Evolutionary conservation across 1,140 invertebrate species (phyloP).

Genomic region (Dendroctonus ponderosae): DNA sequence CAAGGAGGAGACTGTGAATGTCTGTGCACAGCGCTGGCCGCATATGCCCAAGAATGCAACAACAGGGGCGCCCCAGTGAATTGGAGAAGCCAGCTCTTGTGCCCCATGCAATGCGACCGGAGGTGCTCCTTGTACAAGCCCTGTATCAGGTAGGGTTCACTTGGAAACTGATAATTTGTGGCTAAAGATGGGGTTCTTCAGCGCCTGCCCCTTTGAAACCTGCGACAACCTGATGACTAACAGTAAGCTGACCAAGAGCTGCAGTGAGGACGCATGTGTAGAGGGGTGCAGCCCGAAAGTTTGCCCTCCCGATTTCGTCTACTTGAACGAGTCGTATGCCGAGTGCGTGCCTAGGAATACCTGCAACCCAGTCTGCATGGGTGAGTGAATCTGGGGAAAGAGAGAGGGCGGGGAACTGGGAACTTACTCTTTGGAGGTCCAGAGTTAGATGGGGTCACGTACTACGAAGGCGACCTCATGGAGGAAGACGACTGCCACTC

Average conservation of each 20-base stretch:
- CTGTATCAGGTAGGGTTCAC: conserved; percentile 53
- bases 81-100: conserved; percentile 79
- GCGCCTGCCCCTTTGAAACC: conserved; percentile 76
- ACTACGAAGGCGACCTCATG: conserved; percentile 76
- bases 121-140: conserved; percentile 74
- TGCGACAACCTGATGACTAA: conserved; percentile 77
- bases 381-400: neutral
- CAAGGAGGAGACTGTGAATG: conserved; percentile 87
- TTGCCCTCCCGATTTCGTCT: conserved; percentile 69
- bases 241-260: conserved; percentile 58
- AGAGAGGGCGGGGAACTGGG: too few species aligned
- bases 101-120: conserved; percentile 86
- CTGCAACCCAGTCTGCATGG: conserved; percentile 70
- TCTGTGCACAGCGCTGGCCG: conserved; percentile 81
- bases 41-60: conserved; percentile 81
- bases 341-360: conserved; percentile 71
- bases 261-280: conserved; percentile 71
- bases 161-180: neutral
- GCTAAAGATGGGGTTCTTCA: conserved; percentile 48
- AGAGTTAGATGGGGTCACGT: conserved; percentile 61
- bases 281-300: conserved; percentile 74
- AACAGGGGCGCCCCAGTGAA: conserved; percentile 67
- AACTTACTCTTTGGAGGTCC: neutral
- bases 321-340: conserved; percentile 63
- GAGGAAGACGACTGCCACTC: conserved; percentile 73